Conservation (phyloP, 2,888 invertebrate species). For the Lasius fuliginosus region DNA sequence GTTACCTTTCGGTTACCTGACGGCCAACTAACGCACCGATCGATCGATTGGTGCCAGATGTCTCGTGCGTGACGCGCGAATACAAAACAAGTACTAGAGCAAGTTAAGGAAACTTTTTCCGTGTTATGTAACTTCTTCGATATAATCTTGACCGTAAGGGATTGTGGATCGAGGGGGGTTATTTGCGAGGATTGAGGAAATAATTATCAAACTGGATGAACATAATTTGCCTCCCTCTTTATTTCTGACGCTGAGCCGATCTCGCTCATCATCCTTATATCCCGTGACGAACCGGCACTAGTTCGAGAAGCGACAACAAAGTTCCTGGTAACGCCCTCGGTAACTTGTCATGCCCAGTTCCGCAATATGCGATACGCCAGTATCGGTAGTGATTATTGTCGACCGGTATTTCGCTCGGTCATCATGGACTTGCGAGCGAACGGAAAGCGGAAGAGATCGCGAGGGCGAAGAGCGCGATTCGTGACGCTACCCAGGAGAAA, state of each 20-base stretch:
- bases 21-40: conserved; percentile 25
- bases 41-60: conserved; percentile 37
- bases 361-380: conserved; percentile 51
- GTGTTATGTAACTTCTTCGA: neutral
- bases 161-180: neutral
- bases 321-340: conserved; percentile 65
- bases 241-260: conserved; percentile 31
- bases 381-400: conserved; percentile 64
- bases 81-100: neutral
- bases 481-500: conserved; percentile 23
- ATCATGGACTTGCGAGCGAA: conserved; percentile 41
- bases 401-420: conserved; percentile 50
- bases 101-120: neutral
- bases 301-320: conserved; percentile 58
- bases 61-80: neutral
- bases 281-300: conserved; percentile 64
- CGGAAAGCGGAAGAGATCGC: conserved; percentile 35
- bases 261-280: conserved; percentile 51
- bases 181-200: conserved; percentile 24
- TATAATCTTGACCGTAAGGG: neutral
- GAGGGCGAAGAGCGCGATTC: conserved; percentile 39
- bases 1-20: conserved; percentile 40
- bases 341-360: conserved; percentile 60
- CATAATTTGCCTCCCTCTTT: neutral
- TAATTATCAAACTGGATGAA: conserved; percentile 29